Conservation (phyloP, 2,113 vertebrate species). For the Tympanuchus pallidicinctus region DNA sequence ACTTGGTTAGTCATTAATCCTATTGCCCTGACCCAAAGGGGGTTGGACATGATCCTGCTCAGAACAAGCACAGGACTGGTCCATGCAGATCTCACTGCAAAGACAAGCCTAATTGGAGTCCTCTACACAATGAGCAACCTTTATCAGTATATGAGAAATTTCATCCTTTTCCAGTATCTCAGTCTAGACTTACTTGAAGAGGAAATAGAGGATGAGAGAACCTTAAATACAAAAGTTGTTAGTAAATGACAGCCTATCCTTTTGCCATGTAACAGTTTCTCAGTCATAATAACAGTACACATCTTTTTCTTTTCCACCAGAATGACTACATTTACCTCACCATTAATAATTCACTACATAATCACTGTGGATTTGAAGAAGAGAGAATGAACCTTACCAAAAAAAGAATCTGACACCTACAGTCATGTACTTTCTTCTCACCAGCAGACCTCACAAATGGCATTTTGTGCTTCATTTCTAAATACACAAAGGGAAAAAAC, state of each 20-base stretch:
- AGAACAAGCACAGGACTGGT: not conserved
- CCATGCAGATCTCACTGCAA: not conserved
- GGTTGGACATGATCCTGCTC: fast-evolving
- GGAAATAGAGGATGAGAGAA: not conserved
- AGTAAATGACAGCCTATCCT: conserved; percentile 31
- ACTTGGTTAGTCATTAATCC: not conserved
- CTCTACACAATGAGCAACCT: not conserved
- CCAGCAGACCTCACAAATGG: conserved; percentile 33
- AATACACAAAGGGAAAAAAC: not conserved
- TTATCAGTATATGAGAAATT: not conserved
- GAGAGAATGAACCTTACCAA: conserved; percentile 38
- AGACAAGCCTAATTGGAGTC: fast-evolving
- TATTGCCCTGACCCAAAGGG: not conserved
- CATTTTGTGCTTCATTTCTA: not conserved
- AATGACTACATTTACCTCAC: conserved; percentile 40
- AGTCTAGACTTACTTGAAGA: not conserved
- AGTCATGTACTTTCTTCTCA: conserved; percentile 23
- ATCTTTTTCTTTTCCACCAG: conserved; percentile 28
- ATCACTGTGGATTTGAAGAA: conserved; percentile 47
- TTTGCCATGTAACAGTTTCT: conserved; percentile 43
- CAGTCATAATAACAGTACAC: conserved; percentile 11
- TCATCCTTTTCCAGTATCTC: not conserved
- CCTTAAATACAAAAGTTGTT: conserved; percentile 13
- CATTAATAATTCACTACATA: conserved; percentile 48
- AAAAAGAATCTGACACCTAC: conserved; percentile 22